A percentile compares a stretch with the other conserved stretches of the same genome.
Evolutionary conservation across 2,113 vertebrate genomes (phyloP).

Genomic region (Sinocyclocheilus maitianheensis): DNA sequence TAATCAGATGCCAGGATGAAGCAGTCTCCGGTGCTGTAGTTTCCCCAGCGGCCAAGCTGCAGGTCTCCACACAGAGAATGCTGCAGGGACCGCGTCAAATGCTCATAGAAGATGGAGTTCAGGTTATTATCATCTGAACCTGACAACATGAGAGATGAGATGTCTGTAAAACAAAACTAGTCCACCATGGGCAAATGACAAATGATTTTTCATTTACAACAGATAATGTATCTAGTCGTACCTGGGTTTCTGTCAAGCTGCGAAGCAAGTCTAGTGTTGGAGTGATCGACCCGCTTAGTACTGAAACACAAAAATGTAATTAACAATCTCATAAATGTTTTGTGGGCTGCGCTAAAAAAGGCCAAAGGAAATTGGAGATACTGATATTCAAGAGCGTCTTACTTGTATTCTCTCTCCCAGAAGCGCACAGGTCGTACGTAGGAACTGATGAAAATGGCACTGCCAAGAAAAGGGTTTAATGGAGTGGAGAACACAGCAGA

Average conservation of each 20-base stretch:
- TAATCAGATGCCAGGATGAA: slow-evolving; percentile 92
- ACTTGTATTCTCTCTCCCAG: slow-evolving; percentile 94
- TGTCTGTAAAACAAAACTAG: neutral
- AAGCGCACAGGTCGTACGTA: slow-evolving; percentile 90
- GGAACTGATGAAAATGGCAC: slow-evolving; percentile 91
- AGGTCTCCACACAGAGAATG: slow-evolving; percentile 88
- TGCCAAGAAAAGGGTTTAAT: slow-evolving; percentile 87
- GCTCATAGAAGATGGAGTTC: slow-evolving; percentile 92
- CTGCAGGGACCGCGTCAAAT: slow-evolving; percentile 88
- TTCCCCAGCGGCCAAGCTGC: slow-evolving; percentile 86
- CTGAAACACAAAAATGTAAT: slow-evolving; percentile 64
- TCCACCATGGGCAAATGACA: neutral
- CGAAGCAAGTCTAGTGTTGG: slow-evolving; percentile 88
- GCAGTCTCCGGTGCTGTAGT: slow-evolving; percentile 88
- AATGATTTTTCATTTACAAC: neutral
- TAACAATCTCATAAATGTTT: neutral
- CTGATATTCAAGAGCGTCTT: slow-evolving; percentile 57
- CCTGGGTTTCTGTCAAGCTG: slow-evolving; percentile 92
- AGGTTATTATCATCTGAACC: slow-evolving; percentile 91
- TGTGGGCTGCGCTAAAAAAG: neutral
- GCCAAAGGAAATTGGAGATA: neutral
- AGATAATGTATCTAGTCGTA: slow-evolving; percentile 49
- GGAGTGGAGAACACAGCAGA: slow-evolving; percentile 89
- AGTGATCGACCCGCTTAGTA: slow-evolving; percentile 90
- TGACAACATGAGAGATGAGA: slow-evolving; percentile 28